Conservation (phyloP, 2,888 invertebrate species). For the Pecten maximus region DNA sequence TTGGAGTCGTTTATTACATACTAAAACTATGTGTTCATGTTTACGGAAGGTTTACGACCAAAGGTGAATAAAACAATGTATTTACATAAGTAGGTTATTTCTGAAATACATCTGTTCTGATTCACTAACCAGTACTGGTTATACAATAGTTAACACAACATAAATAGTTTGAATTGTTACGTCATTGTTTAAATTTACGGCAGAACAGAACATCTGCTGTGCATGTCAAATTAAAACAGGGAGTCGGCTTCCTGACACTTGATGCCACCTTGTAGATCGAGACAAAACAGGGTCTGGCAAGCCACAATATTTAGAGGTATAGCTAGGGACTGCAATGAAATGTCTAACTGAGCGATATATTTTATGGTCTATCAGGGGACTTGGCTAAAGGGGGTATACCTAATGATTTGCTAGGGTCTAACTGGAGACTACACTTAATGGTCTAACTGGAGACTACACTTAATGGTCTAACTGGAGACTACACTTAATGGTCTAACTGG, state of each 20-base stretch:
- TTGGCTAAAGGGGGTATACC: no score
- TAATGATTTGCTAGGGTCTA: background rate
- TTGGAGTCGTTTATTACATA: background rate
- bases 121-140: background rate
- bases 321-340: no score
- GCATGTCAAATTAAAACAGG: constrained; percentile 15
- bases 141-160: background rate
- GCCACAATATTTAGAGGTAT: background rate
- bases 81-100: background rate
- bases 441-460: background rate
- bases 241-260: background rate
- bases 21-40: background rate
- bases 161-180: background rate
- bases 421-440: background rate
- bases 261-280: background rate
- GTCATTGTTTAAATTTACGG: background rate
- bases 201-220: background rate
- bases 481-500: background rate
- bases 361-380: no score
- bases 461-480: background rate
- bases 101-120: background rate
- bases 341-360: no score
- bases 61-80: background rate
- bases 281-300: background rate
- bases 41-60: background rate